Base-by-base conservation (phyloP, 2,888 invertebrate species). In the Cerastis leucographa region DNA sequence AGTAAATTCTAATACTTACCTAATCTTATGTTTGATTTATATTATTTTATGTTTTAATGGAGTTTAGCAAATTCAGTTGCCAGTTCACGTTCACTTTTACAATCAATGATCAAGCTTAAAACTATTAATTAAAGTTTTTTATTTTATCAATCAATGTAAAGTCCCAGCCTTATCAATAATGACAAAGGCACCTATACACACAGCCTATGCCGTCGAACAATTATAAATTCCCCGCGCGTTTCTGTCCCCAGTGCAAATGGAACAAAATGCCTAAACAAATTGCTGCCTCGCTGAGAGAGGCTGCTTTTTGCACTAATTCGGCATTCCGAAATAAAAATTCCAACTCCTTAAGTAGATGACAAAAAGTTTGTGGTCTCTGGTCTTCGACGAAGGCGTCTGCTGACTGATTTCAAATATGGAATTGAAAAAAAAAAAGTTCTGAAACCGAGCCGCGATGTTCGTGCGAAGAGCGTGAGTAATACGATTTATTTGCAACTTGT, bases 291-390 rank as follows among this genome's bases (percentile, higher is more conserved):
- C 92, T 95, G 95, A 92, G 96, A 95, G 93, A 92, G 93, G 90
- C 92, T 86, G 90, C 93, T 96, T 96, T 96, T 96, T 96, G 96
- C 94, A 95, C 96, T 94, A 96, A 96, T 96, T 96, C 96, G 96
- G 96, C 96, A 96, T 96, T 94, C 96, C 96, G 95, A 96, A 96
- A 96, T 96, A 96, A 96, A 96, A 94, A 96, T 96, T 94, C 96
- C 96, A 89, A 92, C 94, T 94, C 96, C 95, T 93, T 96, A 94
- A 92, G 92, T 88, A 93, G 93, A 89, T 74, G 78, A 84, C 85
- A 94, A 95, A 95, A 95, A 95, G 90, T 84, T 88, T 88, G 88
- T 89, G 90, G 92, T 91, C 90, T 91, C 90, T 88, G 91, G 91
- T 88, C 89, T 94, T 94, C 94, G 93, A 81, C 89, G 94, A 93